Conservation (phyloP, 2,888 invertebrate species). For the Callyntrura sp. region DNA sequence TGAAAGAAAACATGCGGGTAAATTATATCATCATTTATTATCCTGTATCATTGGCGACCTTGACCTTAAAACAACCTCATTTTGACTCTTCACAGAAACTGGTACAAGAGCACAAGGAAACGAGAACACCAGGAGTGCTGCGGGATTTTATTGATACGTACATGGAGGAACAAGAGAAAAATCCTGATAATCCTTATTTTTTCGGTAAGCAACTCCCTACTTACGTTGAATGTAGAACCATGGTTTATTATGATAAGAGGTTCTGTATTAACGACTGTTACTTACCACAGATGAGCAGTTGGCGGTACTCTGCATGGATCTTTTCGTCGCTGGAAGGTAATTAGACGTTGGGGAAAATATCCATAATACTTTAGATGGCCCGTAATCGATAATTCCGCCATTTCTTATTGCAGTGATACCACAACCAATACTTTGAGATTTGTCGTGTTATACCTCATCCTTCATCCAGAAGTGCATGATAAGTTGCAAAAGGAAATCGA, state of each 20-base stretch:
- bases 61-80: background rate
- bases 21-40: background rate
- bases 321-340: slow-evolving; percentile 76
- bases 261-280: no score
- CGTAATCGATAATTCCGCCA: no score
- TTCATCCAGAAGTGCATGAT: slow-evolving; percentile 68
- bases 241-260: no score
- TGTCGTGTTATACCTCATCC: slow-evolving; percentile 74
- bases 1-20: slow-evolving; percentile 78
- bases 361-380: no score
- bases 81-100: slow-evolving; percentile 58
- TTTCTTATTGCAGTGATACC: slow-evolving; percentile 60
- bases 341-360: background rate
- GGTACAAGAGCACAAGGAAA: slow-evolving; percentile 74
- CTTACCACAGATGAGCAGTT: slow-evolving; percentile 77
- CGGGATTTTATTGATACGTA: slow-evolving; percentile 80
- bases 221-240: no score
- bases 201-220: slow-evolving; percentile 72
- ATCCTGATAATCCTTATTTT: slow-evolving; percentile 76
- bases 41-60: slow-evolving; percentile 10
- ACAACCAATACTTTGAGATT: slow-evolving; percentile 78
- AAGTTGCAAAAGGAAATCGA: slow-evolving; percentile 79
- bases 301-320: slow-evolving; percentile 80
- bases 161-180: slow-evolving; percentile 78
- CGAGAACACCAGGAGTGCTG: slow-evolving; percentile 58